A percentile compares a stretch with the other conserved stretches of the same genome.
Conservation (phyloP, 2,113 vertebrate species). For the Pituophis catenifer region DNA sequence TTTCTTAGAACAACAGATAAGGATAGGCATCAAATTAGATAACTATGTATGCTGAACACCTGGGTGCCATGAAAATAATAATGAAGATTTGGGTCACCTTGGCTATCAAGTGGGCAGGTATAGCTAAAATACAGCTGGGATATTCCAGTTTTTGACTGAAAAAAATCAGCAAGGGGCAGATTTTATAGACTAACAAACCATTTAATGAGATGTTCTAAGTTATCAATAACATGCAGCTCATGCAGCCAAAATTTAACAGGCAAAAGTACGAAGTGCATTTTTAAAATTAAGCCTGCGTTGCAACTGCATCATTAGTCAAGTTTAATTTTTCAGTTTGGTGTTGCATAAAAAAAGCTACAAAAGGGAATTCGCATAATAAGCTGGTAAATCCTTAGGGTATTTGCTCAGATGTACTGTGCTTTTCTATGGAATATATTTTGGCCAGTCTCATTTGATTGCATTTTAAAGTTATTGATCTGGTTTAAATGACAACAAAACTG, state of each 20-base stretch:
- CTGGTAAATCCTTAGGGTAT: background rate
- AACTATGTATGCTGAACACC: background rate
- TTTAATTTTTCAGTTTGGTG: background rate
- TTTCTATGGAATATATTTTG: background rate
- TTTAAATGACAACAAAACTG: background rate
- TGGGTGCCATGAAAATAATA: background rate
- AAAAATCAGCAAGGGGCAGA: background rate
- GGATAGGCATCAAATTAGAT: background rate
- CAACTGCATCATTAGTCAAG: background rate
- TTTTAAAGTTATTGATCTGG: background rate
- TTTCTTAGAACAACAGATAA: background rate
- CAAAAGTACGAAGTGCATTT: background rate
- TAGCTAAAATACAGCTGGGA: background rate
- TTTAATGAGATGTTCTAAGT: background rate
- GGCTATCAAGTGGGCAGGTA: background rate
- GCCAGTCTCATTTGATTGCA: background rate
- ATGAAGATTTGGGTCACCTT: background rate
- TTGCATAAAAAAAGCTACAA: background rate
- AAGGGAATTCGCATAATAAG: background rate
- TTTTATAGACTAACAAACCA: background rate
- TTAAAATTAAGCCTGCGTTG: background rate
- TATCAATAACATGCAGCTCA: background rate
- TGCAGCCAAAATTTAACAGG: background rate
- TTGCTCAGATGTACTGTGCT: background rate
- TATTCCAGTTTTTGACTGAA: background rate